Evolutionary conservation across 2,113 vertebrate genomes (phyloP), one percentile per base, ranked within the genome.

Genomic region (Hyperoodon ampullatus): DNA sequence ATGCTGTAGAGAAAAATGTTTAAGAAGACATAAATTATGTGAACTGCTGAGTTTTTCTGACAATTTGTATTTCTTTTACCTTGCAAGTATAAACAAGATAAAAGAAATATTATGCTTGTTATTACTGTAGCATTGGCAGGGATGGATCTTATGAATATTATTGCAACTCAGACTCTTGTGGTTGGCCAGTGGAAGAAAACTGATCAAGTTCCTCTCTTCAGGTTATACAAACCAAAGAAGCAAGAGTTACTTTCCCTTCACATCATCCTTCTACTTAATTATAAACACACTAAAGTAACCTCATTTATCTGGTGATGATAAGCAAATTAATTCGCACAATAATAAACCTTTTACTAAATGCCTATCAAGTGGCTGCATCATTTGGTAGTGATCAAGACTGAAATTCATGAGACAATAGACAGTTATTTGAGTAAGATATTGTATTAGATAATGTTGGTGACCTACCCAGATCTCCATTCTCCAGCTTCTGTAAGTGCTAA

Each of bases 11-110:
- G 39, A 93, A 97, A 93, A 71, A 94, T 74, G 61, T 93, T 96
- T 97, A 96, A 96, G 55, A 84, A 95, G 44, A 92, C 63, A 77
- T 96, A 96, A 89, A 96, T 97, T 92, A 95, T 95, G 86, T 96
- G 86, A 84, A 89, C 50, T 92, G 44, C n/a, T 86, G 71, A 94
- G 47, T 50, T 96, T 91, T 89, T 88, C 47, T 96, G 88, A 78
- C 60, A 94, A 5, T 83, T 93, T 97, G 95, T 97, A 91, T 97
- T 74, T 91, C 23, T 95, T 94, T 96, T 96, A 65, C 61, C 53
- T 80, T 91, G 60, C 50, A 94, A 89, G 33, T 93, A 8, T 95
- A 89, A 82, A 89, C 33, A 90, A 80, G 74, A 87, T 78, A 77
- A 96, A 95, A 86, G 26, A 90, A 85, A 90, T 90, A 77, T 42